These are phyloP conservation scores for Tinamus guttatus DNA, from an alignment of 2,113 vertebrate genomes.

Conservation along the genomic window DNA sequence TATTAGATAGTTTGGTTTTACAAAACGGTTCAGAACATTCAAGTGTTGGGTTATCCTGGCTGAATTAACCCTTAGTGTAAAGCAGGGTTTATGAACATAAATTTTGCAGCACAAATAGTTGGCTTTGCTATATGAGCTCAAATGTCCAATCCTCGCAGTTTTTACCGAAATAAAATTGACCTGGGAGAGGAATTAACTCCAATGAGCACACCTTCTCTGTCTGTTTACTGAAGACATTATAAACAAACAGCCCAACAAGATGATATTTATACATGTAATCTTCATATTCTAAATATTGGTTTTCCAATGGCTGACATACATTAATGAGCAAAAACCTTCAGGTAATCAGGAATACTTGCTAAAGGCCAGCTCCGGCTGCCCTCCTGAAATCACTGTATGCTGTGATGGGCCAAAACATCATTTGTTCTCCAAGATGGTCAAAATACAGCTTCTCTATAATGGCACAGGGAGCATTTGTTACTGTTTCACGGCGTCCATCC, in stretches of 20 bases:
- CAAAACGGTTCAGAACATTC: slow-evolving; percentile 4
- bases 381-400: background rate
- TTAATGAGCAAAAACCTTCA: slow-evolving; percentile 40
- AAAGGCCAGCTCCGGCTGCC: slow-evolving; percentile 20
- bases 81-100: background rate
- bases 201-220: background rate
- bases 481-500: slow-evolving; percentile 62
- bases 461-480: slow-evolving; percentile 48
- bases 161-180: background rate
- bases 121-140: slow-evolving; percentile 9
- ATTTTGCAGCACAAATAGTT: background rate
- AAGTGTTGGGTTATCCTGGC: background rate
- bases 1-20: background rate
- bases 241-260: background rate
- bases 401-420: slow-evolving; percentile 35
- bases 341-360: slow-evolving; percentile 33
- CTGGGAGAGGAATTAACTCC: background rate
- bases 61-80: background rate
- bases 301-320: slow-evolving; percentile 29
- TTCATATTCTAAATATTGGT: slow-evolving; percentile 6
- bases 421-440: slow-evolving; percentile 48
- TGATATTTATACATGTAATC: slow-evolving; percentile 34
- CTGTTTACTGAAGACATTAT: slow-evolving; percentile 13
- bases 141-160: background rate
- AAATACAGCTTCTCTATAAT: slow-evolving; percentile 43